Percentiles rank a stretch among this genome's conserved stretches.
Evolutionary conservation across 2,797 vertebrate genomes (phyloP).

Genomic region (Poliocrania exsul): DNA sequence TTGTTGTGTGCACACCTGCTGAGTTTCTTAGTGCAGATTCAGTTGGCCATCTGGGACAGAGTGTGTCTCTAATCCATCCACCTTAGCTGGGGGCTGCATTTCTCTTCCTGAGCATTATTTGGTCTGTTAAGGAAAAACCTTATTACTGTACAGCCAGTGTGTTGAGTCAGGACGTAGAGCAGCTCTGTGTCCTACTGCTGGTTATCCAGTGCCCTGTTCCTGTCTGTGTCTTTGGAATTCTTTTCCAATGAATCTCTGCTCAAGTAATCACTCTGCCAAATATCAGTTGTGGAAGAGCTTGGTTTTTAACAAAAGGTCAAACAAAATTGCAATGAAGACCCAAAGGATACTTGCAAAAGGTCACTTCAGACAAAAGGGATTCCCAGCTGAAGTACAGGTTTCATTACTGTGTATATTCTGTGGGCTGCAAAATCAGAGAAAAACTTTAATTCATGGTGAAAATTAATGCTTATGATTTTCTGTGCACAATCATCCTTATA

Average conservation of each 20-base stretch:
- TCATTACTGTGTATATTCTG: not conserved
- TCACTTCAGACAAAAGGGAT: constrained; percentile 28
- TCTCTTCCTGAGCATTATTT: not conserved
- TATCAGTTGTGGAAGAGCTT: constrained; percentile 31
- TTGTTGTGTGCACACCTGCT: accelerated
- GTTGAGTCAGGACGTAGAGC: not conserved
- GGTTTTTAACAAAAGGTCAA: constrained; percentile 58
- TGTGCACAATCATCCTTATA: not conserved
- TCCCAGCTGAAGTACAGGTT: constrained; percentile 29
- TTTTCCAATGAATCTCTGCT: constrained; percentile 4
- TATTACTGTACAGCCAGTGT: not conserved
- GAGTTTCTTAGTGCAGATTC: not conserved
- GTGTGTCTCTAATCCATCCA: not conserved
- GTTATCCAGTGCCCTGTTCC: not conserved
- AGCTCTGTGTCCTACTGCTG: not conserved
- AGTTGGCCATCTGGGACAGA: not conserved
- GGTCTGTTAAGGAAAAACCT: not conserved
- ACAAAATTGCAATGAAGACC: constrained; percentile 55
- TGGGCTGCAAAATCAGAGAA: not conserved
- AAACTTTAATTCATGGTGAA: not conserved
- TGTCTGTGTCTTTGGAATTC: not conserved
- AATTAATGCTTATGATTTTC: not conserved
- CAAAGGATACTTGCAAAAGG: constrained; percentile 42
- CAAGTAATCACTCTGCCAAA: constrained; percentile 52
- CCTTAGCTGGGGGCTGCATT: not conserved